Evolutionary conservation across 1,140 invertebrate species (phyloP).

Genomic region (Trichoplusia ni): DNA sequence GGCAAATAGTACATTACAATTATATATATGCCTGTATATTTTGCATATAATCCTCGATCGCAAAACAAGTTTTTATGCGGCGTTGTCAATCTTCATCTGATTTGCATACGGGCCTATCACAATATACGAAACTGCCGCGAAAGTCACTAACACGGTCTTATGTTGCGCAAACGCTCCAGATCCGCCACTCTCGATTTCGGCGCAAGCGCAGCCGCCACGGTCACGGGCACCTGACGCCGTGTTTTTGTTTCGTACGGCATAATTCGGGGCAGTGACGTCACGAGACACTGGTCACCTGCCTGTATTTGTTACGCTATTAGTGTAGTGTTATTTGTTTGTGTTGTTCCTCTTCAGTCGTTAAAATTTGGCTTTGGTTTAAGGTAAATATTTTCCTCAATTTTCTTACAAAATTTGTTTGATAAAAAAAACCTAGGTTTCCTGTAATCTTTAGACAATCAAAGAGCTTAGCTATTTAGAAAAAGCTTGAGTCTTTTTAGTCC

Average conservation of each 20-base stretch:
- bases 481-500: constrained; percentile 29
- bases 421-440: too few species aligned
- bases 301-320: constrained; percentile 6
- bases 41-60: too few species aligned
- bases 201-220: constrained; percentile 47
- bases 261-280: constrained; percentile 40
- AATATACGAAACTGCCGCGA: constrained; percentile 1
- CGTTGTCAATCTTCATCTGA: too few species aligned
- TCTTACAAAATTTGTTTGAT: not conserved
- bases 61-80: too few species aligned
- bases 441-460: not conserved
- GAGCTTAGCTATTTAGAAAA: not conserved
- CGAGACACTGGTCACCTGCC: constrained; percentile 13
- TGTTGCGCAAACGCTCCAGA: constrained; percentile 49
- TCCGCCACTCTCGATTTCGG: constrained; percentile 65
- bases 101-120: not conserved
- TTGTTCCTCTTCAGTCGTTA: not conserved
- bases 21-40: too few species aligned
- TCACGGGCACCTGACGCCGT: constrained; percentile 59
- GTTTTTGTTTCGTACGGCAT: constrained; percentile 43
- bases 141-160: constrained; percentile 18
- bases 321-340: not conserved
- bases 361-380: constrained; percentile 1
- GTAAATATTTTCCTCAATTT: not conserved
- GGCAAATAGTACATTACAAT: too few species aligned